Percentiles rank a stretch among this genome's conserved stretches.
Evolutionary conservation across 2,113 vertebrate genomes (phyloP).

Genomic region (Neogobius melanostomus): DNA sequence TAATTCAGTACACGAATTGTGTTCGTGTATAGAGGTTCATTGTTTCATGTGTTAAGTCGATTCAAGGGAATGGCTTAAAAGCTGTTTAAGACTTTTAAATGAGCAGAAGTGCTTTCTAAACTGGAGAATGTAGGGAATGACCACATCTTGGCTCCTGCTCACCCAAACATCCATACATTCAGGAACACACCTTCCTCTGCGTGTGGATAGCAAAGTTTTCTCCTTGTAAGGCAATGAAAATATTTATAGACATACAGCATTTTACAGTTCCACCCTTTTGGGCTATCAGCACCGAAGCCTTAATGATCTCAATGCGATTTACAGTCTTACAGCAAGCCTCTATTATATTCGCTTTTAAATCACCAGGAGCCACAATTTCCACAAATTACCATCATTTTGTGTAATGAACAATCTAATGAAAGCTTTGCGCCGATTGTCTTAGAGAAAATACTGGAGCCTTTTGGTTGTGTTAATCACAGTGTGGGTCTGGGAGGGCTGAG

Average conservation of each 20-base stretch:
- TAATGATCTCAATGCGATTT: conserved; percentile 10
- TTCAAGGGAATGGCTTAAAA: not conserved
- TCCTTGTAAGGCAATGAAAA: conserved; percentile 57
- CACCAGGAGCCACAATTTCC: conserved; percentile 19
- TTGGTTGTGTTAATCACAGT: conserved; percentile 33
- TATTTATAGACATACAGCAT: conserved; percentile 44
- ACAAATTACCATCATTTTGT: conserved; percentile 22
- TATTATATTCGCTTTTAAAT: conserved; percentile 12
- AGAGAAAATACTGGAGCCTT: conserved; percentile 6
- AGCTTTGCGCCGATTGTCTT: conserved; percentile 6
- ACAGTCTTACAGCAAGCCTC: conserved; percentile 14
- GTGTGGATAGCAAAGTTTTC: conserved; percentile 31
- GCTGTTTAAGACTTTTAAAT: not conserved
- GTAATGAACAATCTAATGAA: conserved; percentile 23
- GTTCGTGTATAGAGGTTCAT: not conserved
- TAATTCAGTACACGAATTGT: no score
- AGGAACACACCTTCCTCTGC: conserved; percentile 21
- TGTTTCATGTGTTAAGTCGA: not conserved
- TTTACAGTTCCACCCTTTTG: conserved; percentile 14
- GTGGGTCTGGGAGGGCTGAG: conserved; percentile 10
- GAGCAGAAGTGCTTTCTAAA: not conserved
- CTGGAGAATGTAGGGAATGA: conserved; percentile 2
- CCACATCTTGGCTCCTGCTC: conserved; percentile 16
- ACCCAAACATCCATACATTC: conserved; percentile 18
- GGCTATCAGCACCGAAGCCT: conserved; percentile 13